phyloP scores from a whole-genome alignment of 2,113 vertebrate genomes.

The Callaeas wilsoni region DNA sequence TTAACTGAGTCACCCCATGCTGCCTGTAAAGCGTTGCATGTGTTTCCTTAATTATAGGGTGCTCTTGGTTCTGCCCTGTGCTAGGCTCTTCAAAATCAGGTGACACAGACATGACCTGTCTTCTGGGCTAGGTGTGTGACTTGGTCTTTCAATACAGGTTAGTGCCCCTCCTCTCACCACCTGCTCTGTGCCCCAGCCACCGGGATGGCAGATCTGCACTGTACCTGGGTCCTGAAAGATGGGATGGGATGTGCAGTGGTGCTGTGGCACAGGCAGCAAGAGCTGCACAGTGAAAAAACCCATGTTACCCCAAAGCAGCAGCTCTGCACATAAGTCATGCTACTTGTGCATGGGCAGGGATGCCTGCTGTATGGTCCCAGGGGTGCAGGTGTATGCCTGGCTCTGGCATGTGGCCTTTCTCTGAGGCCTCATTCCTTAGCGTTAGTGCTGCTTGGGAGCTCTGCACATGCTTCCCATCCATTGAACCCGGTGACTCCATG shows the following conservation, averaged over 20 bases:
- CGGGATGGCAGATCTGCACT: not conserved
- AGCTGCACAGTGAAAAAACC: not conserved
- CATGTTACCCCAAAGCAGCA: not conserved
- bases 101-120: not conserved
- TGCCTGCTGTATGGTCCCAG: not conserved
- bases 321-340: not conserved
- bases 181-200: not conserved
- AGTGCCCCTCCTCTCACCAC: not conserved
- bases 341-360: not conserved
- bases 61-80: not conserved
- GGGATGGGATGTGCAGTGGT: not conserved
- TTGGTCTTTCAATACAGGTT: not conserved
- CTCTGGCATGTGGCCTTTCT: too few species aligned
- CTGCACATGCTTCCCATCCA: not conserved
- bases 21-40: not conserved
- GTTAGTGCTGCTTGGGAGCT: not conserved
- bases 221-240: not conserved
- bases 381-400: not conserved
- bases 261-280: not conserved
- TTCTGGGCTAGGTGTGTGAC: not conserved
- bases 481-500: not conserved
- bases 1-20: not conserved
- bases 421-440: not conserved
- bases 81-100: not conserved
- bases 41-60: not conserved